Base-by-base conservation (phyloP, 2,888 invertebrate genomes). In the Apotomis betuletana region DNA sequence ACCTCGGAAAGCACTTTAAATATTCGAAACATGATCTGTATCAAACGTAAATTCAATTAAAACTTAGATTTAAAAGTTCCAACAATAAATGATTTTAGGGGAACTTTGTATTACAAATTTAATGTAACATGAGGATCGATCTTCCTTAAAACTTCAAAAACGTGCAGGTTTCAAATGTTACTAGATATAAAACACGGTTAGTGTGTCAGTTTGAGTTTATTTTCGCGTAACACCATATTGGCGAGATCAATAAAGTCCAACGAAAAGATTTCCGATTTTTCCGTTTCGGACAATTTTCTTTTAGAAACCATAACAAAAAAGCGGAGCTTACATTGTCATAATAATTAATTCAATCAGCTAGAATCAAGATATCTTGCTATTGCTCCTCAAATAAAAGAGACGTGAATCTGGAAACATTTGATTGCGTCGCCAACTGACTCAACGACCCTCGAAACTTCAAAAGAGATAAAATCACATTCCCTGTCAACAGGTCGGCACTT, bases 11-110 rank as follows among this genome's bases (percentile, higher is more conserved):
- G 54, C 15, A 27, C 38, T 38, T n/a, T 52, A 59, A 60, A 60
- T 52, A 68, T 60, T 52, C 44, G 52, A 52, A 68, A 59, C 67
- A 44, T n/a, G 15, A 52, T 10, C 49, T 49, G 10, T 49, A 41
- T 67, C 41, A 52, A 59, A 49, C 51, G 51, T 10, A n/a, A 69
- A 69, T 52, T 51, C 41, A 58, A 69, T 49, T 46, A 57, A 51
- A 69, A 69, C 57, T 69, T 51, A 27, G 58, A 58, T 51, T 10
- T 49, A 41, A 57, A 69, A 69, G 57, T 69, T 60, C 8, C 10
- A 44, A 27, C 41, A n/a, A 13, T 12, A 44, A 68, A 36, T 44
- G 8, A 44, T 41, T 54, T 41, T 44, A 3, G 3, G 44, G 6
- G 9, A 60, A 60, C 5, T 44, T 68, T 27, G 27, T 15, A 52